phyloP scores from a whole-genome alignment of 1,140 invertebrate species.

The Drosophila ambigua region DNA sequence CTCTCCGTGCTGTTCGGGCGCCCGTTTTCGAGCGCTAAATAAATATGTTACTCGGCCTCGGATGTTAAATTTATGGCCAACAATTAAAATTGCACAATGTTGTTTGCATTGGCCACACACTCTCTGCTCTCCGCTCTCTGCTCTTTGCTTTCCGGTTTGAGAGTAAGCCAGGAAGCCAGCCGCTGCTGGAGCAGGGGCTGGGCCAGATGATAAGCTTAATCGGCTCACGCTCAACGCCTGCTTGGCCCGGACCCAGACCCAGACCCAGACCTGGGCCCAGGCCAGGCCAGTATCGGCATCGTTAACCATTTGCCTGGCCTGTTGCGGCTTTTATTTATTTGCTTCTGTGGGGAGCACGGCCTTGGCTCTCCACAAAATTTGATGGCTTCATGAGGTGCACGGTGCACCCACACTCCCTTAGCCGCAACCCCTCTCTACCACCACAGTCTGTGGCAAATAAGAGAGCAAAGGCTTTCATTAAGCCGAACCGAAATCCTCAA shows the following conservation, averaged over 20 bases:
- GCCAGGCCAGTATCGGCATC: constrained; percentile 11
- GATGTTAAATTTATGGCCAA: constrained; percentile 65
- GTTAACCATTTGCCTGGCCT: constrained; percentile 52
- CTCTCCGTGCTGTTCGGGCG: constrained; percentile 31
- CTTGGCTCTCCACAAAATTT: constrained; percentile 33
- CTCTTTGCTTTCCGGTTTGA: too few species aligned
- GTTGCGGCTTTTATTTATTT: constrained; percentile 58
- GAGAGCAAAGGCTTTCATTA: constrained; percentile 33
- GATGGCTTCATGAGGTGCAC: constrained; percentile 56
- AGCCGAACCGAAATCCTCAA: constrained; percentile 31
- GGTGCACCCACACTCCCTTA: constrained; percentile 16
- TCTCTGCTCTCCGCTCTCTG: too few species aligned
- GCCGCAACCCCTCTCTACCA: constrained; percentile 11
- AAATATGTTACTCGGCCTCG: constrained; percentile 31
- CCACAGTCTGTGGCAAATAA: constrained; percentile 6
- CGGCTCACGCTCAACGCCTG: constrained; percentile 70
- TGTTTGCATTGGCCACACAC: constrained; percentile 38
- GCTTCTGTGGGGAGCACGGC: constrained; percentile 15
- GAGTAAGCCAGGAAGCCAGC: too few species aligned
- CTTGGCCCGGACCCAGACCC: not conserved
- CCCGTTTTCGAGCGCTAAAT: constrained; percentile 26
- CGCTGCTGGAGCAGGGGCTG: not conserved
- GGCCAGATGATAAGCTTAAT: constrained; percentile 66
- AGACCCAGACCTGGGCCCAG: not conserved
- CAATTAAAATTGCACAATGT: constrained; percentile 71